These are phyloP conservation scores for Pica pica DNA, from an alignment of 2,113 vertebrate species.

Conservation along the genomic window DNA sequence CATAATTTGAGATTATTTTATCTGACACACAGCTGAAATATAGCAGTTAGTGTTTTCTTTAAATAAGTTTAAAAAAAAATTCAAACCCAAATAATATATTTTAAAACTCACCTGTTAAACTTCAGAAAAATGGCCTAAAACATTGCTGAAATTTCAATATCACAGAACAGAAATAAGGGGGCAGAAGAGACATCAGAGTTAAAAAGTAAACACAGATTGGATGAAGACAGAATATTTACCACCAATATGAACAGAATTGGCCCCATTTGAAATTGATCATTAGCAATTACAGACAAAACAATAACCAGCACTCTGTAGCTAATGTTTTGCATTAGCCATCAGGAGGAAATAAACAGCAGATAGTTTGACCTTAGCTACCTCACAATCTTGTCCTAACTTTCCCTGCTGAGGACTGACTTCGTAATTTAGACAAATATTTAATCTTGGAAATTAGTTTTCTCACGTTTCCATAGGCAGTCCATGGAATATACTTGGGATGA, in stretches of 20 bases:
- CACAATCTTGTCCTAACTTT: not conserved
- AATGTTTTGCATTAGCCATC: not conserved
- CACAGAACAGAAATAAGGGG: not conserved
- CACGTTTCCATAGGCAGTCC: not conserved
- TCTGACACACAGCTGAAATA: not conserved
- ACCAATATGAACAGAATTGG: not conserved
- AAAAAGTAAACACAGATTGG: not conserved
- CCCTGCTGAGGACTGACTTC: not conserved
- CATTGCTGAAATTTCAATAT: not conserved
- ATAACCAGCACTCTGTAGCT: not conserved
- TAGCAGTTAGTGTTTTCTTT: not conserved
- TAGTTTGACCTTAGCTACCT: not conserved
- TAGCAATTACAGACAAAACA: not conserved
- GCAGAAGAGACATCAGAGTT: not conserved
- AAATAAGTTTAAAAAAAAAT: not conserved
- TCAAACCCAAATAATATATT: not conserved
- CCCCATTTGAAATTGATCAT: not conserved
- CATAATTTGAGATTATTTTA: not conserved
- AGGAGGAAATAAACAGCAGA: not conserved
- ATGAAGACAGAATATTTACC: not conserved
- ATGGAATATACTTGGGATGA: not conserved
- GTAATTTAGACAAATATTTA: constrained; percentile 13
- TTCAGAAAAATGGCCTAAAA: not conserved
- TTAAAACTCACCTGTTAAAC: not conserved
- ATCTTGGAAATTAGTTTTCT: constrained; percentile 11